phyloP scores from a whole-genome alignment of 2,888 invertebrate genomes.

The Sepiola atlantica region DNA sequence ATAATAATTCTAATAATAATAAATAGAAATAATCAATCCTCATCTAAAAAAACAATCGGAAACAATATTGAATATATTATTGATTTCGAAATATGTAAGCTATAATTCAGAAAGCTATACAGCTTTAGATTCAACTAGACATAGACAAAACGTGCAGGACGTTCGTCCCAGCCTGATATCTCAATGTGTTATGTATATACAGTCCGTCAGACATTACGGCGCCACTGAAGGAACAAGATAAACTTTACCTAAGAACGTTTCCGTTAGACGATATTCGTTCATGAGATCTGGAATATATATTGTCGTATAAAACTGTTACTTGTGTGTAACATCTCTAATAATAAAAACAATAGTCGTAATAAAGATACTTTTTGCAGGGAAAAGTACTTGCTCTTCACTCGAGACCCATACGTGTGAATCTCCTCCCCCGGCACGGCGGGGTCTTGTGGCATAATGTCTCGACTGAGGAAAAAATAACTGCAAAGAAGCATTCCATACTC shows the following conservation, averaged over 20 bases:
- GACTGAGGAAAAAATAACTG: neutral
- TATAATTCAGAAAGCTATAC: too few relatives aligned
- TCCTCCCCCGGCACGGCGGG: neutral
- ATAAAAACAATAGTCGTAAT: neutral
- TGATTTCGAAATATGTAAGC: too few relatives aligned
- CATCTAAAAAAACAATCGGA: too few relatives aligned
- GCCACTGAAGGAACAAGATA: neutral
- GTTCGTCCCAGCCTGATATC: too few relatives aligned
- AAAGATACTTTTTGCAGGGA: neutral
- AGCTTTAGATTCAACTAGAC: too few relatives aligned
- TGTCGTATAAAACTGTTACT: conserved; percentile 5
- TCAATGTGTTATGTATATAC: neutral
- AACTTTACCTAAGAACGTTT: neutral
- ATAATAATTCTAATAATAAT: too few relatives aligned
- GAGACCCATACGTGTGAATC: conserved; percentile 2
- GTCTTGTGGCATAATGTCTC: neutral
- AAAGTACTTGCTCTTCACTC: neutral
- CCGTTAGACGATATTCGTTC: conserved; percentile 7
- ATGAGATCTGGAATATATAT: neutral
- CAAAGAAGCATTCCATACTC: neutral
- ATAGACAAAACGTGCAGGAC: too few relatives aligned
- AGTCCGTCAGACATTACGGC: neutral
- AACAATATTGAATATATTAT: too few relatives aligned
- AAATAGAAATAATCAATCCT: too few relatives aligned
- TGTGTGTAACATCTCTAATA: neutral